Base-by-base conservation (phyloP, 2,888 invertebrate species). In the Buathra laborator region DNA sequence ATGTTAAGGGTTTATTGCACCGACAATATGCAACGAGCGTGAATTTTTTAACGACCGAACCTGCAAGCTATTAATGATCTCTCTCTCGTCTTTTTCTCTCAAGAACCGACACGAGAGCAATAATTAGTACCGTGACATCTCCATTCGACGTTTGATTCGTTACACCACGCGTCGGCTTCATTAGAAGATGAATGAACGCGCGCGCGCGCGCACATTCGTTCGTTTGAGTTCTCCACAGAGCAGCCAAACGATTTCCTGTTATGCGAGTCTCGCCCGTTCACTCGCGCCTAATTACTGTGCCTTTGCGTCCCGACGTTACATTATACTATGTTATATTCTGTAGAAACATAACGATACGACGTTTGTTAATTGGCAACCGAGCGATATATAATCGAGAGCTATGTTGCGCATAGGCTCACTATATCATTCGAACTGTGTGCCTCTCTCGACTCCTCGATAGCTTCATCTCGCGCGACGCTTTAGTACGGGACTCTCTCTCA, bases 61-160 rank as follows among this genome's bases (percentile, higher is more conserved):
- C 24, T 24, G 10, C 14, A 12, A 46, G 2, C 1, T 46, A 46
- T 46, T 24, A 44, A 44, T 9, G 12, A 10, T 29, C 2, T 64
- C 3, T 64, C n/a, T 68, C 68, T 46, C 29, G 32, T 62, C 10
- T 48, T 68, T 29, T 7, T 43, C 67, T 51, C 48, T 68, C n/a
- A 6, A n/a, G 68, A 29, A 68, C 1, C 32, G 24, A 32, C 48
- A 12, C 48, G 68, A 83, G 70, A 70, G 81, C 84, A 72, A 90
- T 89, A 91, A 91, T 92, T 92, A 92, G 88, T 87, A 86, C 81
- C 82, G 76, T 87, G 89, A 91, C 90, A 88, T 91, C 92, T 92
- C 90, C 89, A 91, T 92, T 81, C 89, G 86, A 88, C 88, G 85
- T 80, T 86, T 85, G 76, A 66, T 68, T 76, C 84, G 88, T 88